Conservation (phyloP, 2,113 vertebrate species). For the Urocitellus parryii region DNA sequence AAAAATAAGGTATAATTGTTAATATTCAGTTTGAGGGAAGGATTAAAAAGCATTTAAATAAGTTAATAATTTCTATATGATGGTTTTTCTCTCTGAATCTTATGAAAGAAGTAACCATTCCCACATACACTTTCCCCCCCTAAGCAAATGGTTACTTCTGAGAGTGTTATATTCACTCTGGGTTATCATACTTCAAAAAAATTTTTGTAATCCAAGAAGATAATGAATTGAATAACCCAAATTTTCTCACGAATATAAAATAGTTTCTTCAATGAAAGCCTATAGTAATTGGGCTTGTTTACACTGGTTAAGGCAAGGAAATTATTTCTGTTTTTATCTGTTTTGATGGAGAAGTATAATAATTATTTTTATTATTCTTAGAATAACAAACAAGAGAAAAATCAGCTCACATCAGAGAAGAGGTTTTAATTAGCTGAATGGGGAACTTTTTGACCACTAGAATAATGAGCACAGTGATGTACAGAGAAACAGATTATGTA, state of each 20-base stretch:
- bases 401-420: background rate
- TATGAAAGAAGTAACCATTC: background rate
- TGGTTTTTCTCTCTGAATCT: slow-evolving; percentile 23
- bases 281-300: background rate
- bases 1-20: background rate
- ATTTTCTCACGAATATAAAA: background rate
- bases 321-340: background rate
- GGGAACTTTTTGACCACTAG: background rate
- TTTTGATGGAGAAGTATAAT: background rate
- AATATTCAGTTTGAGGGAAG: background rate
- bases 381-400: background rate
- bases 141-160: background rate
- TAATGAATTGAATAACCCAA: background rate
- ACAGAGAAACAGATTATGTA: background rate
- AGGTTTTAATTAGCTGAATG: background rate
- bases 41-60: background rate
- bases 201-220: slow-evolving; percentile 30
- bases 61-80: background rate
- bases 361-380: slow-evolving; percentile 2
- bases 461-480: background rate
- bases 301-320: background rate
- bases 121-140: background rate
- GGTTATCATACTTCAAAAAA: background rate
- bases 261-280: background rate
- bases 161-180: background rate